Percentiles rank a stretch among this genome's conserved stretches.
Evolutionary conservation across 2,113 vertebrate genomes (phyloP).

Genomic region (Mirza zaza): DNA sequence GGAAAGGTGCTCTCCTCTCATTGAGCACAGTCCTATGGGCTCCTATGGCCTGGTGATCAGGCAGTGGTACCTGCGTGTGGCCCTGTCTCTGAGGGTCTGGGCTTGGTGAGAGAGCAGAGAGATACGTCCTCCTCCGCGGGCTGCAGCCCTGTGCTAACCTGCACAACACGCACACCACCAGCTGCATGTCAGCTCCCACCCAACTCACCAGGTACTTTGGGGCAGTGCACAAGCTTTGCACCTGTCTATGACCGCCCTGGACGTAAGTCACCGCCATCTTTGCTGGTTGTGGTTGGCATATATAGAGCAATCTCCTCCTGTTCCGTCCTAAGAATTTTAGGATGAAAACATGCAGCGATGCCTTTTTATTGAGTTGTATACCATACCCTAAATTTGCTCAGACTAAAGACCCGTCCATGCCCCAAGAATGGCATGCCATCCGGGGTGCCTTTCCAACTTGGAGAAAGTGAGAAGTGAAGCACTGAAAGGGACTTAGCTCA

Average conservation of each 20-base stretch:
- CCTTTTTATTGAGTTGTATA: background rate
- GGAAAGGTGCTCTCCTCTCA: background rate
- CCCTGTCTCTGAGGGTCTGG: background rate
- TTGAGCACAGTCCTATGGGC: background rate
- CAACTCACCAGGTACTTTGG: background rate
- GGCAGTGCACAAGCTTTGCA: background rate
- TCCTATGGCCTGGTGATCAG: background rate
- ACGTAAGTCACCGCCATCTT: background rate
- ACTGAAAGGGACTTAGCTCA: background rate
- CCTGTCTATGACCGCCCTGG: background rate
- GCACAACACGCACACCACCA: background rate
- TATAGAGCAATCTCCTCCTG: background rate
- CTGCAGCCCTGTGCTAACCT: background rate
- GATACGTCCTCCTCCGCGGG: background rate
- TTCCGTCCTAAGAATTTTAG: background rate
- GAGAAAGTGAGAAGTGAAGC: background rate
- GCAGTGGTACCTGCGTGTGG: background rate
- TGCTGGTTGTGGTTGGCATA: background rate
- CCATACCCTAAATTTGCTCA: background rate
- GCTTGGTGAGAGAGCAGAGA: background rate
- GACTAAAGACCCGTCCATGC: background rate
- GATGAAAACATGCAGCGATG: background rate
- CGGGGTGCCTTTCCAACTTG: background rate
- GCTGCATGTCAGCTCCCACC: background rate
- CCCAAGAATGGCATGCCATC: too few species aligned